Conservation (phyloP, 2,797 vertebrate species). For the Vespertilio murinus region DNA sequence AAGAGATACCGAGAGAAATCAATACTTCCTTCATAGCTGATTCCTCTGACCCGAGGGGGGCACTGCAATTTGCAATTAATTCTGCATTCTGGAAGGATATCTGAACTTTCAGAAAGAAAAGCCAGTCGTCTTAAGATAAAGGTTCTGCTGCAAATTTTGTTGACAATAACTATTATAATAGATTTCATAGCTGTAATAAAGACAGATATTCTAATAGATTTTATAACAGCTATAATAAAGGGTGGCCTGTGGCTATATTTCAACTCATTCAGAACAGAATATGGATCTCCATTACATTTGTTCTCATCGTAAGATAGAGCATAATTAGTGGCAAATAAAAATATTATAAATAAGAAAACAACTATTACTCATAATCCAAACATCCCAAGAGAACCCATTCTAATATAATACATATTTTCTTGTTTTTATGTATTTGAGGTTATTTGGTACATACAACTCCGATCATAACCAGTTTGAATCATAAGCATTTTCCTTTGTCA, state of each 20-base stretch:
- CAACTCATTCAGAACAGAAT: background rate
- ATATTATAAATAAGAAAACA: background rate
- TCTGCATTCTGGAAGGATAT: background rate
- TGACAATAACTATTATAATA: background rate
- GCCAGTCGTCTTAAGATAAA: background rate
- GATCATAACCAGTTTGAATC: background rate
- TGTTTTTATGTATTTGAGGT: background rate
- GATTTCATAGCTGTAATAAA: background rate
- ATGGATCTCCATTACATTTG: background rate
- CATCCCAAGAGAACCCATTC: background rate
- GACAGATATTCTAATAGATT: background rate
- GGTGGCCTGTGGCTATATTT: background rate
- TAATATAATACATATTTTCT: background rate
- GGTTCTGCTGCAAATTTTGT: slow-evolving; percentile 37
- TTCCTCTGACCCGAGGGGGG: background rate
- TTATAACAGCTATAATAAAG: background rate
- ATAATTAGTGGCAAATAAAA: background rate
- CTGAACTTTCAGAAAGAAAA: background rate
- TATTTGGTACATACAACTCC: background rate
- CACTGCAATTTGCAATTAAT: background rate
- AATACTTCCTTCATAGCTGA: background rate
- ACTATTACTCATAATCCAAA: background rate
- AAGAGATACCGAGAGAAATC: background rate
- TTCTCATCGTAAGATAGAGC: background rate
- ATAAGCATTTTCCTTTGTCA: background rate